A percentile compares a stretch with the other conserved stretches of the same genome.
Evolutionary conservation across 2,113 vertebrate species (phyloP).

Genomic region (Gadus chalcogrammus): DNA sequence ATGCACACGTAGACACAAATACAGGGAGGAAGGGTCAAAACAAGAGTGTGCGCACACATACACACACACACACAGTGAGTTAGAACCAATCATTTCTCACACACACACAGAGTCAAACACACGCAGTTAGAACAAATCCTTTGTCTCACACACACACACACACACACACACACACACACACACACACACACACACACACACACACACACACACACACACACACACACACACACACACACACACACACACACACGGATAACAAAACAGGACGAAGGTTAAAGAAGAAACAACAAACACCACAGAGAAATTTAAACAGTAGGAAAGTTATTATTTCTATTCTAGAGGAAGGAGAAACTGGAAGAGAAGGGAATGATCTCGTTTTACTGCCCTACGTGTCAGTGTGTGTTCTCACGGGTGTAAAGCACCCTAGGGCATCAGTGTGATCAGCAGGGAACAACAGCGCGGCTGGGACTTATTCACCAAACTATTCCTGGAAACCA

Average conservation of each 20-base stretch:
- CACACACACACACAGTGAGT: constrained; percentile 5
- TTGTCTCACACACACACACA: constrained; percentile 70
- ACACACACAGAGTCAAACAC: constrained; percentile 43
- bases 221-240: constrained; percentile 50
- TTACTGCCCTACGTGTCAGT: constrained; percentile 8
- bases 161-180: constrained; percentile 4
- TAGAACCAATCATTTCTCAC: constrained; percentile 36
- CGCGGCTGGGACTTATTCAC: constrained; percentile 21
- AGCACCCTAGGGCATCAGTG: constrained; percentile 22
- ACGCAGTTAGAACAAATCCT: constrained; percentile 39
- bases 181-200: constrained; percentile 16
- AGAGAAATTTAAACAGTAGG: constrained; percentile 12
- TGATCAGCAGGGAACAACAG: constrained; percentile 32
- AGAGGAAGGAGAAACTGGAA: constrained; percentile 14
- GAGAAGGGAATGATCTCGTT: constrained; percentile 21
- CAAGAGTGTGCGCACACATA: background rate
- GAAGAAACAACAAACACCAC: constrained; percentile 36
- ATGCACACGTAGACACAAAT: constrained; percentile 66
- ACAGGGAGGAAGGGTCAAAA: background rate
- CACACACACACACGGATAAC: constrained; percentile 4
- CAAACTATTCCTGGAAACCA: constrained; percentile 32
- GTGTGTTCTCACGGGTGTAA: constrained; percentile 2
- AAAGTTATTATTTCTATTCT: background rate
- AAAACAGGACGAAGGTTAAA: constrained; percentile 24
- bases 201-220: constrained; percentile 74